These are phyloP conservation scores for Typhlichthys subterraneus DNA, from an alignment of 2,797 vertebrate genomes.

Conservation along the genomic window DNA sequence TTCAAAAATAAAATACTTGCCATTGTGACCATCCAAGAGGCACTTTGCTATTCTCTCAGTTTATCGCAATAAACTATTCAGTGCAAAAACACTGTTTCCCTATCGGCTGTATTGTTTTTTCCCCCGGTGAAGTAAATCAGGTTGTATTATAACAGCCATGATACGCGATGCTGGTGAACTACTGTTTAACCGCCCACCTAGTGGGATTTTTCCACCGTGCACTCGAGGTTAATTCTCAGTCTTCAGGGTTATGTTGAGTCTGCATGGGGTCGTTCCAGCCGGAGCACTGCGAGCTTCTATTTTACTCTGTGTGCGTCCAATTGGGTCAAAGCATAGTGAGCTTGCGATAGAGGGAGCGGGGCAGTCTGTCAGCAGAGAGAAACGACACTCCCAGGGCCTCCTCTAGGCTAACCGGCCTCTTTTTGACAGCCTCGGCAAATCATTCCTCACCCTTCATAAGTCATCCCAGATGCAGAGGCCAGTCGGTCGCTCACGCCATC, in stretches of 20 bases:
- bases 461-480: conserved; percentile 30
- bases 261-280: conserved; percentile 20
- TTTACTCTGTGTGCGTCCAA: conserved; percentile 22
- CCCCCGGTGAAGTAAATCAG: conserved; percentile 22
- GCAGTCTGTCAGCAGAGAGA: conserved; percentile 47
- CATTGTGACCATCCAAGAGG: conserved; percentile 71
- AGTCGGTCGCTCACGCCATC: conserved; percentile 1
- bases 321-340: conserved; percentile 1
- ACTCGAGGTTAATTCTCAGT: conserved; percentile 35
- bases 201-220: conserved; percentile 20
- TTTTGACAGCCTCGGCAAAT: conserved; percentile 49
- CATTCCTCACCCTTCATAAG: conserved; percentile 37
- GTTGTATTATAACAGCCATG: conserved; percentile 11
- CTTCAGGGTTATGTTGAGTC: conserved; percentile 13
- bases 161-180: conserved; percentile 1
- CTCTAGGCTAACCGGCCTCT: conserved; percentile 40
- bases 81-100: conserved; percentile 53
- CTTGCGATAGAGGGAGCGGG: conserved; percentile 19
- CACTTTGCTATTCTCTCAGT: conserved; percentile 76
- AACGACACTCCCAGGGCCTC: conserved; percentile 44
- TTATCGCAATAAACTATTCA: conserved; percentile 76
- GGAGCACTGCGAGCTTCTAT: conserved; percentile 21
- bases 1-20: conserved; percentile 64
- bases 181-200: too few relatives aligned
- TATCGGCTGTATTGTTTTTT: conserved; percentile 33